Conservation (phyloP, 2,888 invertebrate species). For the Pseudeuparius sepicola region DNA sequence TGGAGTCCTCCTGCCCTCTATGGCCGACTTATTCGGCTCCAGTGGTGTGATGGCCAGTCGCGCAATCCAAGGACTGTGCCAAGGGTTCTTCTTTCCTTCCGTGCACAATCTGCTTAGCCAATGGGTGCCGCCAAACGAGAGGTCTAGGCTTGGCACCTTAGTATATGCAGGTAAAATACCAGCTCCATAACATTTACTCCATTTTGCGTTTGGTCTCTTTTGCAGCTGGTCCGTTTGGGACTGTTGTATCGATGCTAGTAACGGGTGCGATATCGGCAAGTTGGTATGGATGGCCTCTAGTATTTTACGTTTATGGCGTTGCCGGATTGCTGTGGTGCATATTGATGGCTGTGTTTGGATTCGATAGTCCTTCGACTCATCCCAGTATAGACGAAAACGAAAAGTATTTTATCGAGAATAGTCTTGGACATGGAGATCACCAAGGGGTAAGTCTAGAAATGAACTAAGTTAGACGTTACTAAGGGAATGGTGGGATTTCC, state of each 20-base stretch:
- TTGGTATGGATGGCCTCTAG: conserved; percentile 64
- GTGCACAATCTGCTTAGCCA: conserved; percentile 65
- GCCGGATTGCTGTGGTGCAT: conserved; percentile 52
- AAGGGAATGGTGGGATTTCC: too few relatives aligned
- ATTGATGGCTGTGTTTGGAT: conserved; percentile 51
- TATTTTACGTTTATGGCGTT: conserved; percentile 65
- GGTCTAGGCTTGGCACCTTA: conserved; percentile 58
- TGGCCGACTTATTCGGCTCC: conserved; percentile 56
- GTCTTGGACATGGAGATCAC: conserved; percentile 42
- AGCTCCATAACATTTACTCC: not conserved
- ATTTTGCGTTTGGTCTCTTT: conserved; percentile 3
- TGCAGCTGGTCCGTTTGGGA: conserved; percentile 51
- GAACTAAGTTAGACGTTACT: not conserved
- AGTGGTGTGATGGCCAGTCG: conserved; percentile 54
- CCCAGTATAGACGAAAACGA: conserved; percentile 54
- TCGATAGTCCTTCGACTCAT: conserved; percentile 53
- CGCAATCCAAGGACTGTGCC: conserved; percentile 62
- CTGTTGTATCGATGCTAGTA: conserved; percentile 60
- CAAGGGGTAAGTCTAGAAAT: conserved; percentile 36
- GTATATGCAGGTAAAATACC: conserved; percentile 51
- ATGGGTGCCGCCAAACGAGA: conserved; percentile 63
- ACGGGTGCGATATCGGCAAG: conserved; percentile 64
- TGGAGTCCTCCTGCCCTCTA: conserved; percentile 56
- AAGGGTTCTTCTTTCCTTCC: conserved; percentile 63
- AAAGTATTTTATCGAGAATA: conserved; percentile 51